Conservation (phyloP, 1,140 invertebrate genomes). For the Battus philenor region DNA sequence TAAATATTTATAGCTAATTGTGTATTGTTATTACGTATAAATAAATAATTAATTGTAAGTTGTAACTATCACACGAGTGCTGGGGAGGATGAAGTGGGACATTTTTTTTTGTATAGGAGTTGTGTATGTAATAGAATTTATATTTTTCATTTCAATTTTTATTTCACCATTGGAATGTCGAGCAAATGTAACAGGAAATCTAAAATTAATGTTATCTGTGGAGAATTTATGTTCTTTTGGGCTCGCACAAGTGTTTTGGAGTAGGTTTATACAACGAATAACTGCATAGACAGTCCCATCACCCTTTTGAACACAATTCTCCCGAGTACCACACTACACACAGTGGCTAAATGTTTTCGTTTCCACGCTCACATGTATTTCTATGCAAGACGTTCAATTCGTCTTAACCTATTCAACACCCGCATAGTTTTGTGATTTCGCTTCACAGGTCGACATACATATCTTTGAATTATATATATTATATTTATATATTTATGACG, state of each 20-base stretch:
- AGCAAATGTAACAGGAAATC: no score
- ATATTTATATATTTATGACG: slow-evolving; percentile 42
- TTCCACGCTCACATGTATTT: slow-evolving; percentile 57
- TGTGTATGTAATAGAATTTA: slow-evolving; percentile 50
- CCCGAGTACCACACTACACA: no score
- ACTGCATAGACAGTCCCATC: no score
- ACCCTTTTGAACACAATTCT: no score
- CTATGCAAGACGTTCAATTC: slow-evolving; percentile 69
- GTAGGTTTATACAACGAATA: no score
- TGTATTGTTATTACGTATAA: slow-evolving; percentile 75
- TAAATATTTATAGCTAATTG: slow-evolving; percentile 76
- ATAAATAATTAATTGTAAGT: slow-evolving; percentile 75
- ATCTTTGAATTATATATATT: slow-evolving; percentile 67
- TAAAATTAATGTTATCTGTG: no score
- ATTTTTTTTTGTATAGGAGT: slow-evolving; percentile 51
- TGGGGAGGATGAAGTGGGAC: slow-evolving; percentile 49
- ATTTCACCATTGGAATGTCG: neutral
- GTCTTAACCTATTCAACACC: slow-evolving; percentile 38
- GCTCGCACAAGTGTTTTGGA: no score
- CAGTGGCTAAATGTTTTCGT: slow-evolving; percentile 42
- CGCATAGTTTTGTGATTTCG: slow-evolving; percentile 51
- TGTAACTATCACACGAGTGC: slow-evolving; percentile 65
- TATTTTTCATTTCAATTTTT: slow-evolving; percentile 26
- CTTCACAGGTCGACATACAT: slow-evolving; percentile 70
- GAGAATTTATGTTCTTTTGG: no score